Evolutionary conservation across 2,113 vertebrate species (phyloP).

Genomic region (Pseudorasbora parva): DNA sequence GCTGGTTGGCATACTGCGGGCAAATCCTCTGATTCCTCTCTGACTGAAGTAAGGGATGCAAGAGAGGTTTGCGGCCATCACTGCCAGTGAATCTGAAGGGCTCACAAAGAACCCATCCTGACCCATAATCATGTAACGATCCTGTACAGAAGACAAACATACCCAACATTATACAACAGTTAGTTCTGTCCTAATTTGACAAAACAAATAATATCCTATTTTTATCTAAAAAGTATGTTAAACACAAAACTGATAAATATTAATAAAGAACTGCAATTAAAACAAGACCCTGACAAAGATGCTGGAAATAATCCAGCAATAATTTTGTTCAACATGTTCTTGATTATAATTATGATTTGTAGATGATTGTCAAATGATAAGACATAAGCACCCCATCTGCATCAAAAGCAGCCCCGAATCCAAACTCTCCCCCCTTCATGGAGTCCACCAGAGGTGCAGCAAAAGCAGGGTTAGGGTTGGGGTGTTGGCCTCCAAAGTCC

Average conservation of each 20-base stretch:
- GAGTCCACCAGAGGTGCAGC: conserved; percentile 90
- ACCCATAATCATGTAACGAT: conserved; percentile 97
- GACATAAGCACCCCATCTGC: conserved; percentile 88
- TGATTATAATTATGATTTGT: neutral
- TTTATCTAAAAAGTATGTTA: neutral
- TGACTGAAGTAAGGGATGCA: conserved; percentile 95
- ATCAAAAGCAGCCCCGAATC: conserved; percentile 97
- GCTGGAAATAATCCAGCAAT: neutral
- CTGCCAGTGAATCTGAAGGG: conserved; percentile 92
- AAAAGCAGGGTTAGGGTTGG: conserved; percentile 92
- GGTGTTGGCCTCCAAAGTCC: conserved; percentile 93
- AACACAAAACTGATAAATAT: neutral
- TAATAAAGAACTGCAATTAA: conserved; percentile 12
- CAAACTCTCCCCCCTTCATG: conserved; percentile 96
- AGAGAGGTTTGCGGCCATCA: conserved; percentile 94
- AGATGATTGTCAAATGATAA: conserved; percentile 6
- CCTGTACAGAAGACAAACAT: conserved; percentile 72
- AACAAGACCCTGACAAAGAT: neutral
- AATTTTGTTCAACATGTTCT: neutral
- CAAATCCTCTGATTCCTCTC: conserved; percentile 89
- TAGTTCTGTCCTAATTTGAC: neutral
- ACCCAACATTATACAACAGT: neutral
- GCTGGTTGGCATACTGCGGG: conserved; percentile 95
- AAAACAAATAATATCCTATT: neutral
- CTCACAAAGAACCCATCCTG: conserved; percentile 97